Base-by-base conservation (phyloP, 2,113 vertebrate species). In the Cyanoderma ruficeps region DNA sequence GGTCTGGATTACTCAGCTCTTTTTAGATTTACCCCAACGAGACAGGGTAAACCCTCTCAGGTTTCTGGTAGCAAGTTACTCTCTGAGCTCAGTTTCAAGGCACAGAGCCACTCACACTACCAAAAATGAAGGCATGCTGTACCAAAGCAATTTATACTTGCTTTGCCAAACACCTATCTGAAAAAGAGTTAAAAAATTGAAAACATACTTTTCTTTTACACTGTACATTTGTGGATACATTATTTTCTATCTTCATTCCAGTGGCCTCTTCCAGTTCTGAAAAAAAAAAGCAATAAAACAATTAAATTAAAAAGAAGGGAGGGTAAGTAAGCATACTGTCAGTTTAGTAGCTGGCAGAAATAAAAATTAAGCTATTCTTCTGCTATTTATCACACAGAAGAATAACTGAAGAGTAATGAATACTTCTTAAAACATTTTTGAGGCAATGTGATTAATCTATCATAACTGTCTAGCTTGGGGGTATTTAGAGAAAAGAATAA, bases 251-350 rank as follows among this genome's bases (percentile, higher is more conserved):
- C 67, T 89, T 95, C 72, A 97, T 57, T 72, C 95, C 97, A 8
- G 96, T 82, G 41, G 98, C 97, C 52, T 97, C 96, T 96, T 99
- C 99, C 33, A 99, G 94, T 91, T 97, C 99, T 99, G 97, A 96
- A 92, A 94, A 84, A 84, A 84, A 76, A 82, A 81, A n/a, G 39
- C 8, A 81, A 71, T 37, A 92, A 80, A 80, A 94, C 8, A 61
- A 89, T 25, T 83, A 68, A 88, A 65, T 61, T 47, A 7, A 69
- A 89, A 85, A 69, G 13, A 72, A 90, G 6, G 2, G 19, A 11
- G 13, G 1, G 3, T 61, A 81, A 91, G 47, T 46, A 80, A 88
- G 24, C 27, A 53, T 44, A 63, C 19, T 24, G 25, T 22, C n/a
- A 60, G 46, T 67, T 77, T 59, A 89, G 83, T 41, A 55, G 28